A percentile compares a stretch with the other conserved stretches of the same genome.
phyloP scores from a whole-genome alignment of 2,113 vertebrate genomes.

The Diglossa brunneiventris region DNA sequence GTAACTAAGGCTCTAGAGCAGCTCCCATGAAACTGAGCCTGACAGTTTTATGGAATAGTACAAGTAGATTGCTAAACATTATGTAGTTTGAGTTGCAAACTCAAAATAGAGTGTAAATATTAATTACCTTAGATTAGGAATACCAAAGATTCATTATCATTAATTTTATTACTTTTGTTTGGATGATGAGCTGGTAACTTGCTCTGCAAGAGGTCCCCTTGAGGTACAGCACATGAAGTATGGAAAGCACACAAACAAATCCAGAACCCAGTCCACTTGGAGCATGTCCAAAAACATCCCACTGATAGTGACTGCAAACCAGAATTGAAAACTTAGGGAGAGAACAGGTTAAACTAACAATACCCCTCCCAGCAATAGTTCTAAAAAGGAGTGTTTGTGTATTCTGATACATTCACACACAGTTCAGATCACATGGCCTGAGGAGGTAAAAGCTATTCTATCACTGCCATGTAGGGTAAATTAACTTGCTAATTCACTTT shows the following conservation, averaged over 20 bases:
- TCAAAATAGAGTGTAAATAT: neutral
- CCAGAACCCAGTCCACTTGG: neutral
- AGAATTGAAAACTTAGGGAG: neutral
- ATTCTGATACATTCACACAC: neutral
- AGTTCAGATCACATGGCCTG: neutral
- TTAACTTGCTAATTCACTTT: conserved; percentile 36
- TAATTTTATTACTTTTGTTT: neutral
- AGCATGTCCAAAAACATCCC: neutral
- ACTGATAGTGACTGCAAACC: neutral
- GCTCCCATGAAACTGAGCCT: neutral
- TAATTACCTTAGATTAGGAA: neutral
- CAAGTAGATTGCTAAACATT: neutral
- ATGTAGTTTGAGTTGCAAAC: neutral
- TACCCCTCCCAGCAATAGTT: neutral
- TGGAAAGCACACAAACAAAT: neutral
- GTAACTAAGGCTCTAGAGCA: neutral
- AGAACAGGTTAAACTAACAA: neutral
- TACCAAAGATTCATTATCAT: neutral
- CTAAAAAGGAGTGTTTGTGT: neutral
- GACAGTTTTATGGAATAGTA: neutral
- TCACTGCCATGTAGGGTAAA: neutral
- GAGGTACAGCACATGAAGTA: neutral
- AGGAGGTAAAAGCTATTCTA: conserved; percentile 24
- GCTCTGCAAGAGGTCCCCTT: neutral
- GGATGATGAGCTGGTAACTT: neutral